Evolutionary conservation across 2,113 vertebrate species (phyloP), one percentile per base, ranked within the genome.

Genomic region (Sclerurus mexicanus): DNA sequence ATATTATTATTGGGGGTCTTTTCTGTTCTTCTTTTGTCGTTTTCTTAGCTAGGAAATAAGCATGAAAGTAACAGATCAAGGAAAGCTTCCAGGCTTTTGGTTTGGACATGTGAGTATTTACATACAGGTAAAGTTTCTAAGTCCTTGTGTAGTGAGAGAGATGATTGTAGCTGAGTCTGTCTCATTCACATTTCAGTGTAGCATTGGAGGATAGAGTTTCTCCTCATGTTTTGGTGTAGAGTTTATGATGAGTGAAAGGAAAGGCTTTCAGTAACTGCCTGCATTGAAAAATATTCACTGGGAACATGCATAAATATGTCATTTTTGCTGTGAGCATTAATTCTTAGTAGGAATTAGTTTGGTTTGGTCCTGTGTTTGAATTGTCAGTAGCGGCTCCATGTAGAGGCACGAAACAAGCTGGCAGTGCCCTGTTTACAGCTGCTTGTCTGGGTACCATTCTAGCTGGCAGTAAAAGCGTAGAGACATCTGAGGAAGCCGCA

Each of bases 1-100:
- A 0, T 74, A 10, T 9, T 83, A 31, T 21, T 46, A 10, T 12
- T 88, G 13, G 2, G 2, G 5, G 0, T 17, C 6, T 44, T n/a
- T 63, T 22, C 27, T 86, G n/a, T 44, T 62, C 10, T 40, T 68
- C 12, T 83, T 40, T 74, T 14, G 5, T 47, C 8, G 7, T 58
- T 90, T 74, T 76, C 28, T 59, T 74, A 49, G 8, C 53, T 81
- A 52, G 10, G 24, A 72, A 58, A 18, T 69, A 76, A 50, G 5
- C 21, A 28, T 40, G 31, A 60, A 71, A 93, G 40, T n/a, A 80
- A 30, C 33, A 72, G 21, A 12, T 28, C 7, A 33, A 67, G 47
- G 27, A 39, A 79, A 44, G 20, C 18, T 83, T 68, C 14, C 6
- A 25, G 33, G 39, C 7, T 59, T 66, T 95, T 79, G 17, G 12